These are phyloP conservation scores for Neodon shergylaensis DNA, from an alignment of 2,113 vertebrate species.

Conservation along the genomic window DNA sequence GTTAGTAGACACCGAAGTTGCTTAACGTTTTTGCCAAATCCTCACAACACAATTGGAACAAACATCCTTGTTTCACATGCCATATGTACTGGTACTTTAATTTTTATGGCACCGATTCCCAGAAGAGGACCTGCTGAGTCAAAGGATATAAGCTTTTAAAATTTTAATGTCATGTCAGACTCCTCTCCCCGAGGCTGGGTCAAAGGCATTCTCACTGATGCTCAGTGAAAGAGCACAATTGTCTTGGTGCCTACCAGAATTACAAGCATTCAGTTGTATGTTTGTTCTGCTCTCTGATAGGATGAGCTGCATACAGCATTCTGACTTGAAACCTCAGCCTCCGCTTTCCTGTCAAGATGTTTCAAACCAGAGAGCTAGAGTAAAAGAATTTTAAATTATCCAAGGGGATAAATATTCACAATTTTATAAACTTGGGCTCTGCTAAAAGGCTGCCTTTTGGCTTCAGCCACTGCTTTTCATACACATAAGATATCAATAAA, in stretches of 20 bases:
- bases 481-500: conserved; percentile 68
- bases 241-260: background rate
- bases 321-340: background rate
- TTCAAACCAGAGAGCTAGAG: conserved; percentile 1
- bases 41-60: background rate
- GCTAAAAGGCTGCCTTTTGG: conserved; percentile 53
- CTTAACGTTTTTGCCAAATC: conserved; percentile 26
- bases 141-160: conserved; percentile 55
- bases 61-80: background rate
- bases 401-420: conserved; percentile 55
- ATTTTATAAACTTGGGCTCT: conserved; percentile 42
- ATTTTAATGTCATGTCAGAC: conserved; percentile 65
- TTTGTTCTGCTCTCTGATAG: background rate
- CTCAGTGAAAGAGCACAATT: background rate
- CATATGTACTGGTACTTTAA: conserved; percentile 38
- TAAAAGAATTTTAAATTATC: background rate
- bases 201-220: conserved; percentile 4
- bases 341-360: conserved; percentile 24
- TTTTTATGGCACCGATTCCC: conserved; percentile 65
- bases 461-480: conserved; percentile 62
- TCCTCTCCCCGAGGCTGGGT: conserved; percentile 48
- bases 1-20: background rate
- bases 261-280: background rate
- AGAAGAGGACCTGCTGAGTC: conserved; percentile 66
- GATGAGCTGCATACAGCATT: background rate